Evolutionary conservation across 2,888 invertebrate genomes (phyloP).

Genomic region (Helicoverpa assulta): DNA sequence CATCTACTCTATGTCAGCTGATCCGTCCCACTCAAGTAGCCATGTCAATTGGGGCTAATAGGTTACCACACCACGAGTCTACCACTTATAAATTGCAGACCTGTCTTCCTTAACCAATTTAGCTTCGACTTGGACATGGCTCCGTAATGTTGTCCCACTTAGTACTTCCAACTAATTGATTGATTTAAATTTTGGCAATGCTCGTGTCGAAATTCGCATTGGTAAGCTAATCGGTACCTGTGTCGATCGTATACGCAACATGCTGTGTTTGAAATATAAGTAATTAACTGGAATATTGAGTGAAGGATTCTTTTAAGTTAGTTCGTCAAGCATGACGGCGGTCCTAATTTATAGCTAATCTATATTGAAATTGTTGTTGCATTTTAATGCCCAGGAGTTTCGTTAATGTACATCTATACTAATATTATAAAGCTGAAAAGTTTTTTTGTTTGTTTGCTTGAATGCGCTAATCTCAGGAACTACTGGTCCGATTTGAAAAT

Average conservation of each 20-base stretch:
- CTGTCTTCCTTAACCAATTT: constrained; percentile 27
- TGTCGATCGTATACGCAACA: constrained; percentile 7
- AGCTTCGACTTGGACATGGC: constrained; percentile 13
- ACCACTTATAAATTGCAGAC: constrained; percentile 19
- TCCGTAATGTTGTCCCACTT: constrained; percentile 28
- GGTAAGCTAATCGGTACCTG: constrained; percentile 19
- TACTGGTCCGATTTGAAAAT: no score
- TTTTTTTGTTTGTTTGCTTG: no score
- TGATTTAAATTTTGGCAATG: constrained; percentile 41
- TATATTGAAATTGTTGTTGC: not conserved
- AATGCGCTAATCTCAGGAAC: no score
- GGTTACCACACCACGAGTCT: constrained; percentile 27
- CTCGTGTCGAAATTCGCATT: constrained; percentile 44
- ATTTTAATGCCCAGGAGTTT: not conserved
- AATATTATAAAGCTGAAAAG: no score
- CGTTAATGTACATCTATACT: no score
- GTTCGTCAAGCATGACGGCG: not conserved
- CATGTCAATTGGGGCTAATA: constrained; percentile 42
- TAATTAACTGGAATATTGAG: not conserved
- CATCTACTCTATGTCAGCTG: constrained; percentile 8
- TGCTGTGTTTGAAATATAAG: not conserved
- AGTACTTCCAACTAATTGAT: constrained; percentile 17
- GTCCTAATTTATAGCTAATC: not conserved
- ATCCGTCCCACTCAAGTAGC: constrained; percentile 20
- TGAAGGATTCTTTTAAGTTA: not conserved